phyloP scores from a whole-genome alignment of 2,888 invertebrate species.

The Dromius quadrimaculatus region DNA sequence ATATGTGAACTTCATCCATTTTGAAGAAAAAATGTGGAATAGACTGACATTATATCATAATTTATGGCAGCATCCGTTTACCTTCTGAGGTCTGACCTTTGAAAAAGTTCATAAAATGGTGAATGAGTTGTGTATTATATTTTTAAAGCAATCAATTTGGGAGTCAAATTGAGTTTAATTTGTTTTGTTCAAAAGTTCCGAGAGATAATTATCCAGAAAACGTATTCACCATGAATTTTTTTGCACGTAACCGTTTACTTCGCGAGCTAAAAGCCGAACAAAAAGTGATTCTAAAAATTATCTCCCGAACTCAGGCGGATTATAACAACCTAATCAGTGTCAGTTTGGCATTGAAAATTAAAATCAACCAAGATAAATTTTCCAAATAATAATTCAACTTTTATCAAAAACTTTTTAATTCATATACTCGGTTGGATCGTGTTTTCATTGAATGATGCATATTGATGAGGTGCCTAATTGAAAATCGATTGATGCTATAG shows the following conservation, averaged over 20 bases:
- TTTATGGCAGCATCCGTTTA: no score
- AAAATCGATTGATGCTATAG: no score
- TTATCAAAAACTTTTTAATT: conserved; percentile 34
- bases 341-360: conserved; percentile 30
- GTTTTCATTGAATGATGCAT: conserved; percentile 18
- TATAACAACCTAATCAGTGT: conserved; percentile 23
- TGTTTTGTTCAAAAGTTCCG: conserved; percentile 21
- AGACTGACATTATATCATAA: no score
- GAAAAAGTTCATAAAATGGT: no score
- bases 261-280: neutral
- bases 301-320: conserved; percentile 8
- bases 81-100: no score
- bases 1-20: no score
- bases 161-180: conserved; percentile 28
- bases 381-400: conserved; percentile 35
- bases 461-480: no score
- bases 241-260: neutral
- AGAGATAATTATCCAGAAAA: conserved; percentile 17
- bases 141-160: conserved; percentile 30
- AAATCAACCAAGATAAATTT: conserved; percentile 27
- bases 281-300: conserved; percentile 14
- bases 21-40: no score
- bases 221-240: conserved; percentile 3
- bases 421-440: conserved; percentile 11
- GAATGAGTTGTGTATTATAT: no score